Base-by-base conservation (phyloP, 2,888 invertebrate genomes). In the Drosophila demipolita region DNA sequence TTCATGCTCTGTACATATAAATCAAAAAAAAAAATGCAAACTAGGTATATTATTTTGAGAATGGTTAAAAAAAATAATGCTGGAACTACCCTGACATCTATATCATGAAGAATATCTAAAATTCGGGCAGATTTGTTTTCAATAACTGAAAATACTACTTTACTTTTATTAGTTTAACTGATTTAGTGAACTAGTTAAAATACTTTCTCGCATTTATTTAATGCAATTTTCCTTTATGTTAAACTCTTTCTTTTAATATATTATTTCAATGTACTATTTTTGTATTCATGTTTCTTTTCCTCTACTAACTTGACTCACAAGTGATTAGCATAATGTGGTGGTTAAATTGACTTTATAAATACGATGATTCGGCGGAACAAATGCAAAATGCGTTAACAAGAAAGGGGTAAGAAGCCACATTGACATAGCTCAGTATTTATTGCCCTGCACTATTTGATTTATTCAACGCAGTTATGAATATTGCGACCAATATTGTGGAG, bases 401-500 rank as follows among this genome's bases (percentile, higher is more conserved):
- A 83, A 83, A 82, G 69, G 85, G 90, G 66, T 86, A 69, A 75
- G 66, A 69, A 75, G 66, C 61, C 65, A 58, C 75, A 85, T 72
- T 73, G 83, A 65, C 71, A 65, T 69, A 50, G 64, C 57, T 36
- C 58, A 52, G 33, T 66, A 88, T 88, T 85, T 85, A 85, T 85
- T 66, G 52, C 78, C 60, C 63, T 52, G 58, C 48, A 33, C 61
- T 49, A 59, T 67, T 79, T 87, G 88, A 85, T 73, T 85, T 85
- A 84, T 82, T 80, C 74, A 85, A 88, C 68, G 69, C 86, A 82
- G 73, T 77, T 83, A 85, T 85, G 74, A 82, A 75, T 61, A 59
- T 75, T 75, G 67, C 70, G 60, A 60, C 66, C 74, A 66, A 62
- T 63, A 58, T 73, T 20, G 49, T 40, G 33, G 32, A 77, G 82